Percentiles rank a stretch among this genome's conserved stretches.
Evolutionary conservation across 2,113 vertebrate genomes (phyloP).

Genomic region (Hyaena hyaena): DNA sequence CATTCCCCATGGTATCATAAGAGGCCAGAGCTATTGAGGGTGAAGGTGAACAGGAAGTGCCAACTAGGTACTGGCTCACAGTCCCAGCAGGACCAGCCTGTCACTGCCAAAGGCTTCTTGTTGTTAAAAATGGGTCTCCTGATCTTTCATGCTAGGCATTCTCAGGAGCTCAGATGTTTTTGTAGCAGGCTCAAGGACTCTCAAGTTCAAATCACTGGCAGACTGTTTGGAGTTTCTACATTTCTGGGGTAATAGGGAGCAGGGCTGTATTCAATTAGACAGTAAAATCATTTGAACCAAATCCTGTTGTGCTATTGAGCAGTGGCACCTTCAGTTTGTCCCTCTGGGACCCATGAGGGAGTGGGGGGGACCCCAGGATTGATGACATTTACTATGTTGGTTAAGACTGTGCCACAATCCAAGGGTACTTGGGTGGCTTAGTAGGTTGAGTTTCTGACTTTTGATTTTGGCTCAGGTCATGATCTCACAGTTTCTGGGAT

Average conservation of each 20-base stretch:
- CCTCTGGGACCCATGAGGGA: no score
- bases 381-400: not conserved
- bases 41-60: not conserved
- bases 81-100: not conserved
- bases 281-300: not conserved
- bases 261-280: not conserved
- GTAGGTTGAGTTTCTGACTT: no score
- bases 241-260: not conserved
- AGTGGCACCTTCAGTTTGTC: not conserved
- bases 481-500: no score
- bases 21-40: not conserved
- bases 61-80: not conserved
- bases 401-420: not conserved
- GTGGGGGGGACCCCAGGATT: not conserved
- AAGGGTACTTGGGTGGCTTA: no score
- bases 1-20: not conserved
- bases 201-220: constrained; percentile 37
- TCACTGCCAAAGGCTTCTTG: not conserved
- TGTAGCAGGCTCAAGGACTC: not conserved
- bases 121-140: constrained; percentile 17
- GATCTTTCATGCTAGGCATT: not conserved
- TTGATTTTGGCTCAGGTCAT: no score
- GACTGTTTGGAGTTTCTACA: not conserved
- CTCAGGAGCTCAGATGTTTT: not conserved
- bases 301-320: not conserved